Percentiles rank a stretch among this genome's conserved stretches.
phyloP scores from a whole-genome alignment of 1,140 invertebrate genomes.

The Rhopalosiphum maidis region DNA sequence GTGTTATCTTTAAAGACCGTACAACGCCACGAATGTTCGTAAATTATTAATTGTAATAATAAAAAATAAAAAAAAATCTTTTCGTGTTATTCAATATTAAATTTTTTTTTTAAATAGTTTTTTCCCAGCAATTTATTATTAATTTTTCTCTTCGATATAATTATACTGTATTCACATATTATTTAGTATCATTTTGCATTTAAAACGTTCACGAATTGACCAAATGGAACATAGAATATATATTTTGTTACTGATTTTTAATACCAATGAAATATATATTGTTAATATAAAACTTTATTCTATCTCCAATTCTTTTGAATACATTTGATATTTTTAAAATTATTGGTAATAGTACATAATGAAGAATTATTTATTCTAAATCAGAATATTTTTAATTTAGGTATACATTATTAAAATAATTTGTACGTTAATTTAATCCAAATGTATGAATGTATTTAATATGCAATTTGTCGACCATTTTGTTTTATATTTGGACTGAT shows the following conservation, averaged over 20 bases:
- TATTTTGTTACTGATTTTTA: not conserved
- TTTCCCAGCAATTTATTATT: not conserved
- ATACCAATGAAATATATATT: not conserved
- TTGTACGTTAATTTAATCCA: not conserved
- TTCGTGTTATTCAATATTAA: not conserved
- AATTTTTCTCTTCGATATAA: not conserved
- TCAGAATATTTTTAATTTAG: no score
- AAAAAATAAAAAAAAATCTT: no score
- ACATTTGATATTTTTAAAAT: not conserved
- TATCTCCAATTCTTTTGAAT: not conserved
- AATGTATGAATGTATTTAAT: not conserved
- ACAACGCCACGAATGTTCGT: not conserved
- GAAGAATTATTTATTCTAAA: not conserved
- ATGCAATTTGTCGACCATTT: not conserved
- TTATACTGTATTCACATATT: not conserved
- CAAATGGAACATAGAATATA: not conserved
- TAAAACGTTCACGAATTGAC: not conserved
- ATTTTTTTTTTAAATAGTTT: not conserved
- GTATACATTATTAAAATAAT: not conserved
- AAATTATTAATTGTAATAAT: no score
- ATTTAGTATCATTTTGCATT: not conserved
- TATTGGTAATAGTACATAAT: not conserved
- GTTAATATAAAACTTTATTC: not conserved
- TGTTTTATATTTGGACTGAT: not conserved
- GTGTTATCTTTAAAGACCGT: not conserved